phyloP scores from a whole-genome alignment of 2,113 vertebrate genomes.

The Pseudopodoces humilis region DNA sequence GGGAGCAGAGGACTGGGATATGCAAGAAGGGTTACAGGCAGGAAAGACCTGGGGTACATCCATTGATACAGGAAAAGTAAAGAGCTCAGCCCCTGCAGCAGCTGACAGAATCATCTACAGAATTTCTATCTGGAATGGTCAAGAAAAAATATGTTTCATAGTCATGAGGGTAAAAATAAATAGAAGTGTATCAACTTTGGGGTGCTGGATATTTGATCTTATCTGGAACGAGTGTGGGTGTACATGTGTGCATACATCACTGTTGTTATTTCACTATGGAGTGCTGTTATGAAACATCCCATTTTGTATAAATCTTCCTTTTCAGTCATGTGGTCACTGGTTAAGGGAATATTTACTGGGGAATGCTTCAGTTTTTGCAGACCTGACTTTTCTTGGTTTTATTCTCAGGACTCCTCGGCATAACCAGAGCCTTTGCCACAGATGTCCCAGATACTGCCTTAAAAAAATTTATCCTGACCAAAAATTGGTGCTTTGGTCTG shows the following conservation, averaged over 20 bases:
- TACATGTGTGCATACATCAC: not conserved
- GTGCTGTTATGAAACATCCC: constrained; percentile 29
- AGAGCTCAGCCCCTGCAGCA: not conserved
- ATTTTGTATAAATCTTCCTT: constrained; percentile 49
- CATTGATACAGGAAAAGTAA: not conserved
- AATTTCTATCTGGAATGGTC: not conserved
- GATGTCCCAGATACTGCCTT: constrained; percentile 78
- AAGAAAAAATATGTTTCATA: not conserved
- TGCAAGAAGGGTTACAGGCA: not conserved
- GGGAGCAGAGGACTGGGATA: not conserved
- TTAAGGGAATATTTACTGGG: constrained; percentile 64
- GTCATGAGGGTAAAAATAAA: constrained; percentile 3
- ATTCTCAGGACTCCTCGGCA: constrained; percentile 70
- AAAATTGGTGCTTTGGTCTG: constrained; percentile 63
- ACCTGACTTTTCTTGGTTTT: constrained; percentile 59
- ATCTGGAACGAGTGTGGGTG: not conserved
- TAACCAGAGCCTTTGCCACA: constrained; percentile 75
- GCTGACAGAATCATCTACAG: not conserved
- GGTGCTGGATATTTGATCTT: not conserved
- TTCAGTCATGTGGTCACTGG: constrained; percentile 62
- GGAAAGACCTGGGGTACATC: not conserved
- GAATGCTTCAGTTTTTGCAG: constrained; percentile 67
- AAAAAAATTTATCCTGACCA: constrained; percentile 70
- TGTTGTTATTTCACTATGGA: constrained; percentile 19
- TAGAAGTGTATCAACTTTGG: not conserved